Evolutionary conservation across 2,888 invertebrate genomes (phyloP).

Genomic region (Catocala fraxini): DNA sequence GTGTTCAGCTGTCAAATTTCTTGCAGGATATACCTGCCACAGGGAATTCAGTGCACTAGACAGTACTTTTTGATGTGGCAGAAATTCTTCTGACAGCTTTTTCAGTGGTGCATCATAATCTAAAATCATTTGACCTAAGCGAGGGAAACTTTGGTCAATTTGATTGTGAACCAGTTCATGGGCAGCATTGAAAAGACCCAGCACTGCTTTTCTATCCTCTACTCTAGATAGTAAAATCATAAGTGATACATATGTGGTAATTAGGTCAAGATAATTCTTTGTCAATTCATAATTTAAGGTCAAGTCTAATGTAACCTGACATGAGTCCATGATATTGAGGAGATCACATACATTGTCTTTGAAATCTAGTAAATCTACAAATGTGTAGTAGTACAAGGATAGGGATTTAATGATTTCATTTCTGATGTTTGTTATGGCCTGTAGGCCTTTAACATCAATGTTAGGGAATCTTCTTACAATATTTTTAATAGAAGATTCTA

Average conservation of each 20-base stretch:
- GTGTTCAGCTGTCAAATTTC: conserved; percentile 97
- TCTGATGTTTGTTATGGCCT: conserved; percentile 94
- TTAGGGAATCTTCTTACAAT: conserved; percentile 98
- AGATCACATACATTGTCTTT: conserved; percentile 97
- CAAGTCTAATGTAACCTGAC: conserved; percentile 97
- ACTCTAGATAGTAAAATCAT: conserved; percentile 99
- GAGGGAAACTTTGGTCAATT: conserved; percentile 96
- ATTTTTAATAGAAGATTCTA: conserved; percentile 98
- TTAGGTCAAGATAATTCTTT: conserved; percentile 97
- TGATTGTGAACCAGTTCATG: conserved; percentile 98
- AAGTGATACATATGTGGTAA: conserved; percentile 96
- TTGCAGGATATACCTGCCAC: conserved; percentile 94
- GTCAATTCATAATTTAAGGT: conserved; percentile 98
- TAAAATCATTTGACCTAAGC: conserved; percentile 98
- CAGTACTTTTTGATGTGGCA: conserved; percentile 96
- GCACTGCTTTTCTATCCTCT: conserved; percentile 98
- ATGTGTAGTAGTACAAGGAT: conserved; percentile 99
- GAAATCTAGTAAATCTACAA: conserved; percentile 99
- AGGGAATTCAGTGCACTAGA: conserved; percentile 96
- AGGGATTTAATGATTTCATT: conserved; percentile 98
- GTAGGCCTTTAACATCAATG: conserved; percentile 96
- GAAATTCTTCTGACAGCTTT: conserved; percentile 98
- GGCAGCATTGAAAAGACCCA: conserved; percentile 99
- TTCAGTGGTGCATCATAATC: conserved; percentile 98
- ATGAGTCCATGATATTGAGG: conserved; percentile 98